Base-by-base conservation (phyloP, 2,797 vertebrate species). In the Sylvilagus floridanus region DNA sequence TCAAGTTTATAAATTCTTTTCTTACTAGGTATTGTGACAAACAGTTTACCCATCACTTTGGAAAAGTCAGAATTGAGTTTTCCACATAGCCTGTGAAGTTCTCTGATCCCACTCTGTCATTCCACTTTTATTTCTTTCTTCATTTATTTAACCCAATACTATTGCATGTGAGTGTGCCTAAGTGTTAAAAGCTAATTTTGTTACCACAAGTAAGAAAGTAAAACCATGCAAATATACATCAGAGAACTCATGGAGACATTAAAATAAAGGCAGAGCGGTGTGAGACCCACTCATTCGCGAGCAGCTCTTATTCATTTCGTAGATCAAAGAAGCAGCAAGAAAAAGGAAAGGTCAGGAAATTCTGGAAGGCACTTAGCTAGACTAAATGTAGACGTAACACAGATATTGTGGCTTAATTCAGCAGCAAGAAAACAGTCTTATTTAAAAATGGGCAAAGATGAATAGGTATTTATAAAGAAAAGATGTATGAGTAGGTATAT, bases 1-100 rank as follows among this genome's bases (percentile, higher is more conserved):
- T 73, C 52, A 62, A 85, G 8, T 12, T 71, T 73, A 79, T 35
- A 94, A 65, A 84, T 69, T 22, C 3, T 90, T 95, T 82, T 82
- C 37, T 88, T 77, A 68, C 24, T 62, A 47, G 22, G 5, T 93
- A 63, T 5, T 54, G 30, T 87, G 84, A 86, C 30, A 90, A 71
- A 76, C 50, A 79, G 30, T 91, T 65, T 54, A 76, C 21, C 16
- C 16, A 86, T 76, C 77, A 8, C 65, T 91, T 91, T 89, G 65
- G 22, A 57, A 96, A 94, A 7, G 10, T 75, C 37, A 88, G 16
- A 4, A 30, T 3, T 2, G 24, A 63, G 62, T 30, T 86, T 86
- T 63, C 77, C 19, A 77, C n/a, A 68, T 24, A 86, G 4, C 10
- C 5, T 26, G 28, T 62, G 17, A 91, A 90, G 65, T 5, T 88